phyloP scores from a whole-genome alignment of 1,140 invertebrate species.

The Microvelia longipes region DNA sequence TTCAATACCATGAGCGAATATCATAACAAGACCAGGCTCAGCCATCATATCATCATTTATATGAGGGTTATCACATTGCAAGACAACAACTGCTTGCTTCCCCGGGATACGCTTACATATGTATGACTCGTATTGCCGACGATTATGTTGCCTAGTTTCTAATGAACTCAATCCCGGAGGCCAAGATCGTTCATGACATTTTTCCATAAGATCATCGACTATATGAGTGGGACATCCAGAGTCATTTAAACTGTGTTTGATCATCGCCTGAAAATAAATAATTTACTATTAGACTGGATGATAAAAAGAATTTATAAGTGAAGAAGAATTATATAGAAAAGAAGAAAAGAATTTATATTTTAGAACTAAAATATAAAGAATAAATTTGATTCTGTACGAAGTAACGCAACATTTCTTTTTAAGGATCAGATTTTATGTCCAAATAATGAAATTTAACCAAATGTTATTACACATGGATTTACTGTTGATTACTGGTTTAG shows the following conservation, averaged over 20 bases:
- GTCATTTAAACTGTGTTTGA: conserved; percentile 79
- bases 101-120: conserved; percentile 85
- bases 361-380: neutral
- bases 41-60: conserved; percentile 91
- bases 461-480: too few relatives aligned
- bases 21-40: conserved; percentile 94
- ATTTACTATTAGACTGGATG: conserved; percentile 12
- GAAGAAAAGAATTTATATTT: too few relatives aligned
- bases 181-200: conserved; percentile 90
- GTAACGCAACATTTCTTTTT: too few relatives aligned
- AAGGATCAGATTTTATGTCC: too few relatives aligned
- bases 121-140: conserved; percentile 84
- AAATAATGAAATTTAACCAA: too few relatives aligned
- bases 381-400: too few relatives aligned
- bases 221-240: conserved; percentile 83
- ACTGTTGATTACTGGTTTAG: too few relatives aligned
- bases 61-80: conserved; percentile 86
- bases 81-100: conserved; percentile 85
- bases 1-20: conserved; percentile 94
- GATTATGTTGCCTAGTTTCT: conserved; percentile 83
- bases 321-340: too few relatives aligned
- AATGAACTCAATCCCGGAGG: conserved; percentile 79
- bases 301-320: too few relatives aligned
- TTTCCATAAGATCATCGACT: conserved; percentile 88
- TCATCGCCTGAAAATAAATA: conserved; percentile 53